Evolutionary conservation across 2,888 invertebrate species (phyloP).

Genomic region (Xanthia icteritia): DNA sequence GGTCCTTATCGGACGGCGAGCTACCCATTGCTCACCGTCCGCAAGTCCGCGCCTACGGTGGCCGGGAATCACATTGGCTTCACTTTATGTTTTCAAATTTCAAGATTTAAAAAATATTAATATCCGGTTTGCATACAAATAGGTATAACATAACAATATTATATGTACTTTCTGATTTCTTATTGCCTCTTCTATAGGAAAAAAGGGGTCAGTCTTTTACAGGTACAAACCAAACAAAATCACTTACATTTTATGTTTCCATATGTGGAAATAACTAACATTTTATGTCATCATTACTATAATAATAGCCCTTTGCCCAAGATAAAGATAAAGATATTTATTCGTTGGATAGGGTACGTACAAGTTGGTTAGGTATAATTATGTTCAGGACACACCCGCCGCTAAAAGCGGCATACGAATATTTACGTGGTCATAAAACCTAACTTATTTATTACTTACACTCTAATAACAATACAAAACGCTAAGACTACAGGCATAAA

Average conservation of each 20-base stretch:
- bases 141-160: background rate
- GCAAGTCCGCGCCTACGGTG: too few species aligned
- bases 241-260: slow-evolving; percentile 29
- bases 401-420: too few species aligned
- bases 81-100: background rate
- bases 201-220: background rate
- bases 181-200: background rate
- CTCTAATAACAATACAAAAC: too few species aligned
- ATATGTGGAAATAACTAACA: slow-evolving; percentile 27
- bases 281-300: slow-evolving; percentile 55
- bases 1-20: too few species aligned
- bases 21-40: too few species aligned
- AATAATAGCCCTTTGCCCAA: slow-evolving; percentile 21
- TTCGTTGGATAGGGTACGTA: too few species aligned
- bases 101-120: background rate
- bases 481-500: too few species aligned
- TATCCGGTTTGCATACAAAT: background rate
- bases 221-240: slow-evolving; percentile 30
- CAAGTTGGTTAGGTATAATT: too few species aligned
- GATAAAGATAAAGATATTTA: too few species aligned
- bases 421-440: too few species aligned
- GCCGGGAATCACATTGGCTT: background rate
- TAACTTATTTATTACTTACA: too few species aligned
- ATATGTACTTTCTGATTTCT: background rate
- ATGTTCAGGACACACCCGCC: too few species aligned